phyloP scores from a whole-genome alignment of 1,140 invertebrate species.

The Eciton burchellii region DNA sequence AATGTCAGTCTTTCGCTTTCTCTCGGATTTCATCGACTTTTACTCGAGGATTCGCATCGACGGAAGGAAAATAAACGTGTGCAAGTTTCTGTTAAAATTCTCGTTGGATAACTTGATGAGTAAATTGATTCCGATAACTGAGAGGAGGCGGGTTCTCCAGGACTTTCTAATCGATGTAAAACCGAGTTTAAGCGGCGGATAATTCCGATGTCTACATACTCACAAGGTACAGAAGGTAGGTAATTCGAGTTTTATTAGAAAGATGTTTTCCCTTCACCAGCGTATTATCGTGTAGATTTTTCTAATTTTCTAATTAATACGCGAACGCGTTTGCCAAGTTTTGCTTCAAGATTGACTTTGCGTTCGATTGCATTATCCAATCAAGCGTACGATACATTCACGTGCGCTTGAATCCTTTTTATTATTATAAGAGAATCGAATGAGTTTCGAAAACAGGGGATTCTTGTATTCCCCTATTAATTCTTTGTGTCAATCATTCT shows the following conservation, averaged over 20 bases:
- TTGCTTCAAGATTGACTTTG: background rate
- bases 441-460: too few species aligned
- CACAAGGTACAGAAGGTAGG: background rate
- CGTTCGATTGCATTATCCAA: background rate
- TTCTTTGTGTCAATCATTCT: background rate
- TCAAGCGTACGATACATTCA: background rate
- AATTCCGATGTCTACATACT: background rate
- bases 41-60: background rate
- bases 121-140: slow-evolving; percentile 4
- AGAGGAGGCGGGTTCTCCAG: background rate
- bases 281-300: background rate
- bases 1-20: background rate
- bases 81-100: slow-evolving; percentile 9
- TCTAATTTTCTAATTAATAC: background rate
- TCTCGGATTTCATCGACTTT: background rate
- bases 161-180: slow-evolving; percentile 19
- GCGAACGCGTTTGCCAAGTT: background rate
- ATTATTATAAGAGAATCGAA: too few species aligned
- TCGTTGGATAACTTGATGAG: slow-evolving; percentile 1
- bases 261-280: background rate
- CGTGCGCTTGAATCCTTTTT: too few species aligned
- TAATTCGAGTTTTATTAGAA: background rate
- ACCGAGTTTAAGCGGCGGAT: background rate
- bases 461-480: too few species aligned
- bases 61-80: background rate